Conservation (phyloP, 2,888 invertebrate genomes). For the Heteromyza rotundicornis region DNA sequence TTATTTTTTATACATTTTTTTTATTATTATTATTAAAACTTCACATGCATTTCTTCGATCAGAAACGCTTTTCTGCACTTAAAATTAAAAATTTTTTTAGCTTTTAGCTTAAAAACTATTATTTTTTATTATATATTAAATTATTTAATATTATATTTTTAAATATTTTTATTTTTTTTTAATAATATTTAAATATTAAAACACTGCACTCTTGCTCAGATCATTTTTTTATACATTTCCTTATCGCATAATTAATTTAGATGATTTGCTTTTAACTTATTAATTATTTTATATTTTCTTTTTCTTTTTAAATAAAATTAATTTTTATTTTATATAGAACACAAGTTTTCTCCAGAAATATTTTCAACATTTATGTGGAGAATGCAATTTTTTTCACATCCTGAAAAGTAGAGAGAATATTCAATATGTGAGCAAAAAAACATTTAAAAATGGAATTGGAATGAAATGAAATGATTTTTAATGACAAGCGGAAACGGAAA, state of each 20-base stretch:
- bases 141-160: constrained; percentile 5
- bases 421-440: neutral
- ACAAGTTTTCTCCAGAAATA: constrained; percentile 40
- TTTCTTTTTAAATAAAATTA: constrained; percentile 23
- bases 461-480: too few relatives aligned
- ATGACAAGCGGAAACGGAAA: neutral
- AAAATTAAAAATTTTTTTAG: constrained; percentile 26
- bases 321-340: constrained; percentile 32
- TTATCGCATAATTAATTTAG: constrained; percentile 19
- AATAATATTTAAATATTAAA: neutral
- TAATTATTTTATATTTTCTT: constrained; percentile 14
- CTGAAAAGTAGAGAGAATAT: constrained; percentile 31
- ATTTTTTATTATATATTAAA: constrained; percentile 24
- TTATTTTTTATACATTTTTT: constrained; percentile 19
- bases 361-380: constrained; percentile 32
- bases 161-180: neutral
- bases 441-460: neutral
- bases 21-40: neutral
- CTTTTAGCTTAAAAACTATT: constrained; percentile 10
- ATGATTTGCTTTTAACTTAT: constrained; percentile 16
- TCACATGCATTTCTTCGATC: constrained; percentile 23
- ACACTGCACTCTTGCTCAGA: constrained; percentile 18
- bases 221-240: constrained; percentile 16
- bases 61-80: constrained; percentile 27
- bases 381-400: constrained; percentile 42